Conservation (phyloP, 1,140 invertebrate genomes). For the Luehdorfia chinensis region DNA sequence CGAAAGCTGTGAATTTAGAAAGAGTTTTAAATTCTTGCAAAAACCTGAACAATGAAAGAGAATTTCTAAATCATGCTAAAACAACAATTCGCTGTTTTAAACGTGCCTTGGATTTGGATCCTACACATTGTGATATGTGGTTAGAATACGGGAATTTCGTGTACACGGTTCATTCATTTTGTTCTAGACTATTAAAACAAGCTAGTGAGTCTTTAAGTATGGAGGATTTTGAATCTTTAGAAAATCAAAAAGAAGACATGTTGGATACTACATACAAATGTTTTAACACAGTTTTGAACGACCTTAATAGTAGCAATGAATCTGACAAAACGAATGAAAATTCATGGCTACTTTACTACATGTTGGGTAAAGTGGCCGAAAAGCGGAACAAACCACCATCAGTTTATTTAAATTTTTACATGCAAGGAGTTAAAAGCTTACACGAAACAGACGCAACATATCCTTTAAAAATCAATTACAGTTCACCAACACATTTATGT, state of each 20-base stretch:
- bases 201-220: conserved; percentile 86
- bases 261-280: conserved; percentile 85
- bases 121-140: conserved; percentile 86
- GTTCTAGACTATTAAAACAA: conserved; percentile 89
- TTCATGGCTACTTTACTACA: conserved; percentile 93
- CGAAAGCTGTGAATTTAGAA: conserved; percentile 88
- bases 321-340: conserved; percentile 84
- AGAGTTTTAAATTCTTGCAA: conserved; percentile 87
- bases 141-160: conserved; percentile 93
- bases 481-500: conserved; percentile 87
- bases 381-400: conserved; percentile 86
- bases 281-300: conserved; percentile 84
- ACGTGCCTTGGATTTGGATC: conserved; percentile 84
- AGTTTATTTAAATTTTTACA: conserved; percentile 88
- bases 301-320: conserved; percentile 72
- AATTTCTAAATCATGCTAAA: conserved; percentile 84
- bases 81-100: conserved; percentile 87
- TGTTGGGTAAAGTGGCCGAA: conserved; percentile 94
- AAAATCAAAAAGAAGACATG: conserved; percentile 88
- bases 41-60: conserved; percentile 81
- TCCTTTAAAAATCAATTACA: conserved; percentile 91
- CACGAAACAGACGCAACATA: conserved; percentile 90
- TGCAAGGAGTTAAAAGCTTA: conserved; percentile 84
- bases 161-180: conserved; percentile 92
- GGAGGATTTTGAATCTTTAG: conserved; percentile 86